Base-by-base conservation (phyloP, 2,888 invertebrate species). In the Andrena chrysosceles region DNA sequence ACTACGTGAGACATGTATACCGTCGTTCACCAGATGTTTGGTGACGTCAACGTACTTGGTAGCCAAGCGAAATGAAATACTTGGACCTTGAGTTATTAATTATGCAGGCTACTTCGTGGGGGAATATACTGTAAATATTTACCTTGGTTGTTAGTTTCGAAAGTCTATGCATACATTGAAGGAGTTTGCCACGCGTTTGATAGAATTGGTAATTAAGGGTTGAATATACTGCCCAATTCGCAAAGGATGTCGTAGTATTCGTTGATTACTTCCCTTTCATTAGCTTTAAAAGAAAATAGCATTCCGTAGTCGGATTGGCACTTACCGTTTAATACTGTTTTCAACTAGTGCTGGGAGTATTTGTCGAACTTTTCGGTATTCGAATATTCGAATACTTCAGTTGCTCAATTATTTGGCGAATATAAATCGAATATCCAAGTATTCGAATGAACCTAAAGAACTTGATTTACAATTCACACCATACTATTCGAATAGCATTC, bases 1-100 rank as follows among this genome's bases (percentile, higher is more conserved):
- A n/a, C 23, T 35, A 29, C 10, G 29, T 4, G 10, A n/a, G 33
- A 3, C 62, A 52, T 8, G 35, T 13, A 52, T 7, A 54, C 16
- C 23, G 35, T 26, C 23, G 35, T 29, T 54, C 54, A 7, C 42
- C 69, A 59, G 69, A 59, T 70, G 69, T 59, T 70, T 20, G 2
- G 23, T n/a, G 35, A 48, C 10, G 29, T 29, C 69, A 13, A 8
- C 13, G 42, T 42, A 0, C 42, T 16, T 20, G 13, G 23, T 10
- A 4, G 10, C 23, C 20, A 20, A 26, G 10, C 10, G 26, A 26
- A 10, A 56, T 23, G 56, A 56, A 56, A 23, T 56, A 56, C 23
- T 26, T 23, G 10, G 26, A 56, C 23, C 20, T 13, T 23, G 54
- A 56, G 23, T n/a, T 56, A 23, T 56, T 26, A 56, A 56, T 56